Evolutionary conservation across 1,140 invertebrate species (phyloP).

Genomic region (Drosophila bifasciata): DNA sequence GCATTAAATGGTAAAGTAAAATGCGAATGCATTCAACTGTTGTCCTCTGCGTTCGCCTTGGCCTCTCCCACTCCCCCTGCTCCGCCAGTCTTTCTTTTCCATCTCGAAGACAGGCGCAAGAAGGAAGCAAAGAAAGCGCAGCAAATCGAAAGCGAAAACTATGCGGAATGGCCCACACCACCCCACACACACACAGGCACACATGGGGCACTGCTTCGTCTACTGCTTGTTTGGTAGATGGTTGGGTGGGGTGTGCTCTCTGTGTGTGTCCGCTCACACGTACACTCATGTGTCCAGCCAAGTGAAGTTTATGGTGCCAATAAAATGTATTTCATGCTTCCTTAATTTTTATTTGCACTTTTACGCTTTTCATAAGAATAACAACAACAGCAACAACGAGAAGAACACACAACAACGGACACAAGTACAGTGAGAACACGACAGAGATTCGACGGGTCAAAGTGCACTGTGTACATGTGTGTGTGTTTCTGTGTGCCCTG

Average conservation of each 20-base stretch:
- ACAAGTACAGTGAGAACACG: neutral
- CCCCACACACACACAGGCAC: constrained; percentile 7
- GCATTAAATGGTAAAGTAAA: constrained; percentile 61
- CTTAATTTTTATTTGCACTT: constrained; percentile 84
- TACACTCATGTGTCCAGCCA: constrained; percentile 83
- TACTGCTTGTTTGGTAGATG: constrained; percentile 15
- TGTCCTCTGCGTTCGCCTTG: constrained; percentile 43
- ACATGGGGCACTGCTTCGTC: constrained; percentile 42
- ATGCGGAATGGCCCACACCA: constrained; percentile 51
- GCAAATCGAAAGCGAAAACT: constrained; percentile 81
- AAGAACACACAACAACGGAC: neutral
- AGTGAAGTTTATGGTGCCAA: constrained; percentile 84
- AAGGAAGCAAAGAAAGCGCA: constrained; percentile 62
- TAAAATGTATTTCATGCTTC: constrained; percentile 84
- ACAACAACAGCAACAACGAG: constrained; percentile 16
- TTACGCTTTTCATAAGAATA: constrained; percentile 74
- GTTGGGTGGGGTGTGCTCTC: constrained; percentile 12
- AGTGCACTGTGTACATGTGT: constrained; percentile 21
- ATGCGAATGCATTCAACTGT: constrained; percentile 64
- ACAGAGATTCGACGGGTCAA: constrained; percentile 21
- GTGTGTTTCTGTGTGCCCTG: too few species aligned
- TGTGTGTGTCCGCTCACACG: constrained; percentile 64
- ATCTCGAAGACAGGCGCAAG: neutral
- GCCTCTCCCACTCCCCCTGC: constrained; percentile 1
- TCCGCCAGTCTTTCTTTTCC: too few species aligned